phyloP scores from a whole-genome alignment of 2,888 invertebrate species.

The Stenotaenia linearis region DNA sequence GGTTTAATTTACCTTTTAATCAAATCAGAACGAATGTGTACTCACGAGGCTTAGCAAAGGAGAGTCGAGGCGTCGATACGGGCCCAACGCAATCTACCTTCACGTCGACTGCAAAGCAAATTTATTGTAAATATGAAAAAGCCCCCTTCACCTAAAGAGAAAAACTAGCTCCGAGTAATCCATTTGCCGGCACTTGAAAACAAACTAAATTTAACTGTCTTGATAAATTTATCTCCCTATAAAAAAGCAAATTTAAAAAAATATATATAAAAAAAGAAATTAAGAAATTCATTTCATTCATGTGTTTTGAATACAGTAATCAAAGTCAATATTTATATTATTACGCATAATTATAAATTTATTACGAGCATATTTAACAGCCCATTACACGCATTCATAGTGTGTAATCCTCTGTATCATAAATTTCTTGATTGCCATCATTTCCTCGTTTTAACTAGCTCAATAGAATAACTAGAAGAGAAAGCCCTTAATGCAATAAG shows the following conservation, averaged over 20 bases:
- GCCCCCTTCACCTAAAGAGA: not conserved
- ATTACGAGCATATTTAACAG: conserved; percentile 16
- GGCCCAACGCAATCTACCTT: conserved; percentile 6
- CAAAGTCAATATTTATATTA: conserved; percentile 20
- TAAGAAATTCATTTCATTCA: not conserved
- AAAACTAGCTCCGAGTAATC: not conserved
- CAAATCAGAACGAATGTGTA: conserved; percentile 26
- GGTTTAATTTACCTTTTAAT: conserved; percentile 26
- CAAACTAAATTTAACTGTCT: not conserved
- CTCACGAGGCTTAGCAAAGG: conserved; percentile 21
- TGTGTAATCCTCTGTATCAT: conserved; percentile 12
- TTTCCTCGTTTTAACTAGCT: conserved; percentile 21
- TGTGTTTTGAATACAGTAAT: not conserved
- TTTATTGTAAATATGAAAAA: conserved; percentile 13
- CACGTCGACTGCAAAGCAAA: not conserved
- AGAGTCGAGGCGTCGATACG: conserved; percentile 5
- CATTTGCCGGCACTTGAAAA: not conserved
- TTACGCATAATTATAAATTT: conserved; percentile 23
- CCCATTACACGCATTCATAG: conserved; percentile 10
- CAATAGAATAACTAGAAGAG: not conserved
- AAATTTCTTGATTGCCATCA: conserved; percentile 26
- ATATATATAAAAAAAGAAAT: not conserved
- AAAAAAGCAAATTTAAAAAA: not conserved
- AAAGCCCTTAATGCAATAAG: not conserved
- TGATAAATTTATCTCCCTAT: not conserved